Base-by-base conservation (phyloP, 2,113 vertebrate genomes). In the Apteryx mantelli region DNA sequence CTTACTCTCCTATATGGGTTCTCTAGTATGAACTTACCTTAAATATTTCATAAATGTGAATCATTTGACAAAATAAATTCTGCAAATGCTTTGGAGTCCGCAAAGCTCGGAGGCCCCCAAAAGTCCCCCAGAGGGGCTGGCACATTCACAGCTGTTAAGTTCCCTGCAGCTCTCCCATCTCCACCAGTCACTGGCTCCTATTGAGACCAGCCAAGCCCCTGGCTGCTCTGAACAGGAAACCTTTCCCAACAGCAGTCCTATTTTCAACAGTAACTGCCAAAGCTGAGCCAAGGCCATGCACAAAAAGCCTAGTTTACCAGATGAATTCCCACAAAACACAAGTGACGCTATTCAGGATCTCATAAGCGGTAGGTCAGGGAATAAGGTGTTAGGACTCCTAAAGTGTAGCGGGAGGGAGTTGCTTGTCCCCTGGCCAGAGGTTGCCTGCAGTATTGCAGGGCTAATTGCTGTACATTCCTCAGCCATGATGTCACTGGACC, bases 391-490 rank as follows among this genome's bases (percentile, higher is more conserved):
- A 95, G 93, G 94, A 88, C 92, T 96, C 94, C 95, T 92, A 89
- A 97, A 95, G 91, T 86, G 89, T 84, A 96, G 91, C 75, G 83
- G 85, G 91, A 92, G 92, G 94, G 96, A 93, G 95, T 91, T 86
- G 94, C 88, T 71, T 66, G 96, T 97, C 95, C 93, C 89, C 86
- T 52, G 89, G 94, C 94, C 95, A 44, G 13, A 5, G 87, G 91
- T 93, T 93, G 94, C 94, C 94, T 94, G 96, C 94, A 81, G 82
- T 50, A 96, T 91, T 97, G 97, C 95, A 88, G 90, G 83, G 96
- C 97, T 98, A 98, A 98, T 98, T 98, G 98, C 96, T 81, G 82
- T 13, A 9, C 98, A 98, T 98, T 98, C 97, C 98, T 97, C 91
- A 94, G 93, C 87, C 91, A 48, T 98, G 97, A 87, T 92, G 91